Base-by-base conservation (phyloP, 2,888 invertebrate species). In the Caenorhabditis panamensis region DNA sequence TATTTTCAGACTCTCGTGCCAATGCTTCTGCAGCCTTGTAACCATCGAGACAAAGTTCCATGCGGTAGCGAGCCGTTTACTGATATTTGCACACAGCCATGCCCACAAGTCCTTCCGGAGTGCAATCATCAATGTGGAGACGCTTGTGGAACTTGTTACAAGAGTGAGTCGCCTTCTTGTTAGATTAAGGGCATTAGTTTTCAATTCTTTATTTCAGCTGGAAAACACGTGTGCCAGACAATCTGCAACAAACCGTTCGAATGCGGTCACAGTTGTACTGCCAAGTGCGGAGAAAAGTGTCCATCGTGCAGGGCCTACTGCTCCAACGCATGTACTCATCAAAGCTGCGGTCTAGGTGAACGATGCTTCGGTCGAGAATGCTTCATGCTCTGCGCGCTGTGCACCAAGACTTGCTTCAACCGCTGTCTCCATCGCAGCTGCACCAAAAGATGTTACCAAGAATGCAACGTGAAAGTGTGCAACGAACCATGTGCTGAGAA, bases 181-280 rank as follows among this genome's bases (percentile, higher is more conserved):
- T n/a, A n/a, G n/a, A n/a, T n/a, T n/a, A n/a, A n/a, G n/a, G n/a
- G n/a, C n/a, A n/a, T n/a, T n/a, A n/a, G n/a, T n/a, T n/a, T n/a
- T n/a, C n/a, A 41, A 41, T 3, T 9, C 9, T 9, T 1, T 24
- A 13, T 61, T 73, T 56, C 37, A 73, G 63, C 31, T 18, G 28
- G 56, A 24, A 22, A 11, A 37, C 92, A 83, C 28, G 20, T 44
- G 16, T 83, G 83, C 58, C 62, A 71, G n/a, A 36, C 93, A 84
- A 91, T 91, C 20, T 95, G 94, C 91, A 92, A 92, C 5, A 92
- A 92, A 62, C 85, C 89, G 13, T 92, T 94, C 77, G 92, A 94
- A 58, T 94, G 94, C 90, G 94, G 94, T 36, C 94, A 94, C 76
- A 79, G 80, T 5, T 91, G 91, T 75, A 80, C 79, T 2, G 67